phyloP scores from a whole-genome alignment of 2,888 invertebrate genomes.

The Apodemia mormo region DNA sequence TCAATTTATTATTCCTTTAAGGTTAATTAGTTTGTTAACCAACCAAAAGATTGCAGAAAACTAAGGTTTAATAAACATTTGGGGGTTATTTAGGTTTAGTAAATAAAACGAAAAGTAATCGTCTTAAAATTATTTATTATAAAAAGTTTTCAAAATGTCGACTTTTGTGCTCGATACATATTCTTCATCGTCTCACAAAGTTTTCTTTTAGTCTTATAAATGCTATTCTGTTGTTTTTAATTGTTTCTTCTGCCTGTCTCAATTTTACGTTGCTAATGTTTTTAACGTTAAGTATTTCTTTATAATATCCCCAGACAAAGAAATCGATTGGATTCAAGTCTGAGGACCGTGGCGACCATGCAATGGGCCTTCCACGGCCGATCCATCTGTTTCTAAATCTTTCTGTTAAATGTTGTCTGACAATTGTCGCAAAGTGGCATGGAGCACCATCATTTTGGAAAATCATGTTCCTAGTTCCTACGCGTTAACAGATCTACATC shows the following conservation, averaged over 20 bases:
- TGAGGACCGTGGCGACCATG: not conserved
- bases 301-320: not conserved
- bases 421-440: not conserved
- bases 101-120: conserved; percentile 9
- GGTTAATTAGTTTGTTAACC: no score
- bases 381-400: conserved; percentile 18
- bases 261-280: not conserved
- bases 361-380: not conserved
- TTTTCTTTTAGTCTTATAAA: no score
- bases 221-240: conserved; percentile 14
- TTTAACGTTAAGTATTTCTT: no score
- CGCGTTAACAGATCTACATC: not conserved
- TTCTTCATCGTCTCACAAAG: not conserved
- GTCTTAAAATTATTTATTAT: conserved; percentile 4
- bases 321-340: conserved; percentile 5
- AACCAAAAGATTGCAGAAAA: not conserved
- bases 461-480: not conserved
- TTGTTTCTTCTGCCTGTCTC: conserved; percentile 15
- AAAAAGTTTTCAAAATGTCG: conserved; percentile 14
- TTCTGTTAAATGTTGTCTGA: conserved; percentile 15
- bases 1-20: no score
- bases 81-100: not conserved
- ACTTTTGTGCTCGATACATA: not conserved
- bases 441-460: no score
- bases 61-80: conserved; percentile 1